A percentile compares a stretch with the other conserved stretches of the same genome.
Conservation (phyloP, 2,113 vertebrate species). For the Propithecus coquereli region DNA sequence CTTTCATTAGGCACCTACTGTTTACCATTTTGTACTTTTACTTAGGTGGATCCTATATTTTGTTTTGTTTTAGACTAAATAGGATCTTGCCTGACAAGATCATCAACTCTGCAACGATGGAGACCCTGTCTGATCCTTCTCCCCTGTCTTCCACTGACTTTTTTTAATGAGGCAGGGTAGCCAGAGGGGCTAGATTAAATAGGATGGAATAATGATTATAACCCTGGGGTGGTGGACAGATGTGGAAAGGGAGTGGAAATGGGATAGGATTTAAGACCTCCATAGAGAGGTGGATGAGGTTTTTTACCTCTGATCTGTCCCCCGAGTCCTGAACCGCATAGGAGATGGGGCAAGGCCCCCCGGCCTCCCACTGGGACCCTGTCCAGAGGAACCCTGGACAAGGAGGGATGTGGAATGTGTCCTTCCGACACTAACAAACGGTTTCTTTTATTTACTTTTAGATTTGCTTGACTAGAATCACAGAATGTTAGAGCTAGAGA, state of each 20-base stretch:
- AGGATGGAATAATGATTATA: background rate
- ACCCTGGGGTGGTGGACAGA: background rate
- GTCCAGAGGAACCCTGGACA: background rate
- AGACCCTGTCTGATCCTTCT: background rate
- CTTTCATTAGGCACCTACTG: background rate
- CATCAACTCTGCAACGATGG: background rate
- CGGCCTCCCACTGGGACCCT: background rate
- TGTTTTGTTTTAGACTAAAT: background rate
- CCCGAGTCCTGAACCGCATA: background rate
- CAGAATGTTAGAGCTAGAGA: background rate
- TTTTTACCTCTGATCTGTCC: background rate
- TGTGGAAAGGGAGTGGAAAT: background rate
- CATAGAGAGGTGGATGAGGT: accelerated
- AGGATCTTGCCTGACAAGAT: background rate
- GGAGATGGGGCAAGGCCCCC: background rate
- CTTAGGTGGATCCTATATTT: background rate
- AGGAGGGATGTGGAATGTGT: accelerated
- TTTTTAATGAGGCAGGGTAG: background rate
- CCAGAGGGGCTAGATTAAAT: background rate
- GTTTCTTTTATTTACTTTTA: background rate
- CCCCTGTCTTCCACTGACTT: background rate
- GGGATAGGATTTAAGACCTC: background rate
- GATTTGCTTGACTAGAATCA: background rate
- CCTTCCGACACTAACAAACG: background rate
- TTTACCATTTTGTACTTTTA: background rate